phyloP scores from a whole-genome alignment of 2,113 vertebrate genomes.

The Trogon surrucura region DNA sequence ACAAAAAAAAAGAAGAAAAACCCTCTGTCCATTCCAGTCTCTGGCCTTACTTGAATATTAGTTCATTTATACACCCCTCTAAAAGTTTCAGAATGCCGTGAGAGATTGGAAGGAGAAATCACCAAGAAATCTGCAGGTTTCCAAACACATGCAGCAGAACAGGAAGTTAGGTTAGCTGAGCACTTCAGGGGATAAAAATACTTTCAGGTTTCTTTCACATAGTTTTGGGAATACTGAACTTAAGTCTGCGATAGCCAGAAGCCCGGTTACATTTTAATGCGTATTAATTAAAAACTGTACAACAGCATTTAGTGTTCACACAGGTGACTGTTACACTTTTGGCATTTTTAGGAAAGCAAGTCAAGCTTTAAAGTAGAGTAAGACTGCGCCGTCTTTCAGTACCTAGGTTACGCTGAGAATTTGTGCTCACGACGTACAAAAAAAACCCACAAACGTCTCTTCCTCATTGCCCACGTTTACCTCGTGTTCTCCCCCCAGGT shows the following conservation, averaged over 20 bases:
- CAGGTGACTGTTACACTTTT: conserved; percentile 68
- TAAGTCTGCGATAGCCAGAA: conserved; percentile 62
- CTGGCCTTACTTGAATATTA: background rate
- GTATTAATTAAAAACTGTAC: conserved; percentile 68
- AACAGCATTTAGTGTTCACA: conserved; percentile 72
- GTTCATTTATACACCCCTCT: background rate
- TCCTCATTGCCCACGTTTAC: conserved; percentile 39
- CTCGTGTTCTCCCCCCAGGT: conserved; percentile 77
- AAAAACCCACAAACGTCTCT: background rate
- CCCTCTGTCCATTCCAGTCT: background rate
- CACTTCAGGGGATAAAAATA: background rate
- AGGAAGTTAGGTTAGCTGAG: conserved; percentile 6
- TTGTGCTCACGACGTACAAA: conserved; percentile 73
- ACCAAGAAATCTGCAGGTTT: background rate
- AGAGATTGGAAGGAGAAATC: background rate
- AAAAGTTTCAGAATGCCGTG: background rate
- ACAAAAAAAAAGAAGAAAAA: background rate
- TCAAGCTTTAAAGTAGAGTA: conserved; percentile 69
- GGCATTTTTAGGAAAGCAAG: conserved; percentile 76
- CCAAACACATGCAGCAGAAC: background rate
- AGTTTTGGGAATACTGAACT: conserved; percentile 60
- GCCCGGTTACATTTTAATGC: conserved; percentile 71
- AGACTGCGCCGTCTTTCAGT: conserved; percentile 30
- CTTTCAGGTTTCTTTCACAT: conserved; percentile 16
- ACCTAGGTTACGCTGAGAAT: conserved; percentile 56